Evolutionary conservation across 2,888 invertebrate species (phyloP).

Genomic region (Apeira syringaria): DNA sequence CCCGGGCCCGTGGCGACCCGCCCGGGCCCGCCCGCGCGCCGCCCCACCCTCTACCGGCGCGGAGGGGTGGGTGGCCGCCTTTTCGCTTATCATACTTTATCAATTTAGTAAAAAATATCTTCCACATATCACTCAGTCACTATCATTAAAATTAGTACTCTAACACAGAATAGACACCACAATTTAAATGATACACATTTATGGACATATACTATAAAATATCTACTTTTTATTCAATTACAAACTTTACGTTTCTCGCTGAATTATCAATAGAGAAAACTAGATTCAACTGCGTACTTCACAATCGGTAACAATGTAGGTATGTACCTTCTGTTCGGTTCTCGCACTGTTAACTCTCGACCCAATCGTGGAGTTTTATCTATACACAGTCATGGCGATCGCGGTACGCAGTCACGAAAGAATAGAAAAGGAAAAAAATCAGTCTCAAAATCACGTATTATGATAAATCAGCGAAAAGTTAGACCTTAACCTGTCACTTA

Average conservation of each 20-base stretch:
- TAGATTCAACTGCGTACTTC: conserved; percentile 1
- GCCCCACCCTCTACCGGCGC: conserved; percentile 31
- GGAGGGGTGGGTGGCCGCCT: no score
- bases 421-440: conserved; percentile 44
- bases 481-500: conserved; percentile 60
- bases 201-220: conserved; percentile 78
- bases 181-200: conserved; percentile 80
- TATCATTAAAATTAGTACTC: conserved; percentile 73
- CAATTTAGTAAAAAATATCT: conserved; percentile 76
- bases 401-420: conserved; percentile 31
- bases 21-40: conserved; percentile 41
- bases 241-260: conserved; percentile 60
- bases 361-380: no score
- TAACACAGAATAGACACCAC: conserved; percentile 82
- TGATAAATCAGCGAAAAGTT: conserved; percentile 70
- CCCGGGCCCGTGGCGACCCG: conserved; percentile 34
- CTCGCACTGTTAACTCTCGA: no score
- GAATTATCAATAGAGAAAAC: conserved; percentile 49
- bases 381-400: no score
- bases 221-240: conserved; percentile 66
- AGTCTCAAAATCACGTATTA: conserved; percentile 57
- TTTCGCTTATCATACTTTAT: conserved; percentile 48
- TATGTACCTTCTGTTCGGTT: no score
- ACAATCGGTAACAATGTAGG: no score
- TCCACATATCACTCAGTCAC: conserved; percentile 75